Conservation (phyloP, 2,797 vertebrate genomes). For the Mus spretus region DNA sequence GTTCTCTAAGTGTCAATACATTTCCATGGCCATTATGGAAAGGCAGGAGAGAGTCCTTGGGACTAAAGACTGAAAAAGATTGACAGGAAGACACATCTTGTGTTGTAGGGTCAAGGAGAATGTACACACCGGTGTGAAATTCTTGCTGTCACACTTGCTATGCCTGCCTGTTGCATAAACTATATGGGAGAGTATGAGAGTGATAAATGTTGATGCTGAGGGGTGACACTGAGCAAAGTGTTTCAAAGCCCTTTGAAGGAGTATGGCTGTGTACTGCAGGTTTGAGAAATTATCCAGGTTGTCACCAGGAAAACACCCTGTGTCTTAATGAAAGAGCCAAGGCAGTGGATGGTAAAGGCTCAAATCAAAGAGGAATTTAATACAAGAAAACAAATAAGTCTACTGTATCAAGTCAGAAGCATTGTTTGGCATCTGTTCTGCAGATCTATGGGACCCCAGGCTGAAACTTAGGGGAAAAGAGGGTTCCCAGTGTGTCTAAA, state of each 20-base stretch:
- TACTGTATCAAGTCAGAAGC: neutral
- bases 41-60: neutral
- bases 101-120: neutral
- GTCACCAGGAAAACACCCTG: neutral
- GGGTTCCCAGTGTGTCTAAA: neutral
- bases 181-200: neutral
- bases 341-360: neutral
- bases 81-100: neutral
- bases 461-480: neutral
- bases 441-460: neutral
- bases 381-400: neutral
- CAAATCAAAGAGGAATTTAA: neutral
- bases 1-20: neutral
- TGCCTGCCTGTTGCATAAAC: neutral
- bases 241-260: neutral
- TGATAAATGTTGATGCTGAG: neutral
- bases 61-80: neutral
- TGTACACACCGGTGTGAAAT: neutral
- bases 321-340: neutral
- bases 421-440: neutral
- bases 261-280: neutral
- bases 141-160: neutral
- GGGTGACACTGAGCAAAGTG: neutral
- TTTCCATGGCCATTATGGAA: neutral
- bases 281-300: slow-evolving; percentile 15